A percentile compares a stretch with the other conserved stretches of the same genome.
Conservation (phyloP, 2,888 invertebrate genomes). For the Shargacucullia verbasci region DNA sequence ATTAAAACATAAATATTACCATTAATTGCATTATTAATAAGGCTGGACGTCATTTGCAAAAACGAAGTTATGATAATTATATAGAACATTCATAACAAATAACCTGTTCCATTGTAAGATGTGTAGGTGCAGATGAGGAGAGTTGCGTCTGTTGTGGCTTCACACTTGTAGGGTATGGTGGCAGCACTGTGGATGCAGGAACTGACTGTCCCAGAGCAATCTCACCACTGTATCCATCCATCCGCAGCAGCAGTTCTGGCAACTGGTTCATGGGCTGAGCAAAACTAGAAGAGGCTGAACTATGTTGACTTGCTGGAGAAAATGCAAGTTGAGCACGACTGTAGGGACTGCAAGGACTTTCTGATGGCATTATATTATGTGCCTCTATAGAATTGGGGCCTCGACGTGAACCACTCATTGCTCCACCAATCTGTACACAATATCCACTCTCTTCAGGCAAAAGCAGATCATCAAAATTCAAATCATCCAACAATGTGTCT, state of each 20-base stretch:
- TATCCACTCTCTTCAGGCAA: constrained; percentile 92
- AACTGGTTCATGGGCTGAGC: constrained; percentile 81
- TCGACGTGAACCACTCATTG: constrained; percentile 81
- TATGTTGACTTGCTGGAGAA: constrained; percentile 91
- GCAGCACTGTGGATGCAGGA: constrained; percentile 88
- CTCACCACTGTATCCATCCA: constrained; percentile 89
- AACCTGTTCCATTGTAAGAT: constrained; percentile 93
- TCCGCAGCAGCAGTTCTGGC: constrained; percentile 92
- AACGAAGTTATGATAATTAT: too few species aligned
- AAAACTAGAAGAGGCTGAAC: constrained; percentile 87
- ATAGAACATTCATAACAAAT: constrained; percentile 10
- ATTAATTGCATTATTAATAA: neutral
- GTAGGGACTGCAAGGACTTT: constrained; percentile 88
- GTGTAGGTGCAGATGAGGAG: constrained; percentile 96
- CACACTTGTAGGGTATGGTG: constrained; percentile 79
- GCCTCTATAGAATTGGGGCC: constrained; percentile 64
- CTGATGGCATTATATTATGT: constrained; percentile 69
- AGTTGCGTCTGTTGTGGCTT: constrained; percentile 90
- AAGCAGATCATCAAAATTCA: constrained; percentile 95
- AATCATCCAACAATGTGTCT: constrained; percentile 94
- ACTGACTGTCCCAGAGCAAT: constrained; percentile 90
- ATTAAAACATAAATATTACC: neutral
- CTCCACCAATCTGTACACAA: constrained; percentile 85
- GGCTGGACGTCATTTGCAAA: too few species aligned
- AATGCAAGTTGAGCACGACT: constrained; percentile 86